Evolutionary conservation across 2,113 vertebrate species (phyloP), one percentile per base, ranked within the genome.

Genomic region (Mesembrinibis cayennensis): DNA sequence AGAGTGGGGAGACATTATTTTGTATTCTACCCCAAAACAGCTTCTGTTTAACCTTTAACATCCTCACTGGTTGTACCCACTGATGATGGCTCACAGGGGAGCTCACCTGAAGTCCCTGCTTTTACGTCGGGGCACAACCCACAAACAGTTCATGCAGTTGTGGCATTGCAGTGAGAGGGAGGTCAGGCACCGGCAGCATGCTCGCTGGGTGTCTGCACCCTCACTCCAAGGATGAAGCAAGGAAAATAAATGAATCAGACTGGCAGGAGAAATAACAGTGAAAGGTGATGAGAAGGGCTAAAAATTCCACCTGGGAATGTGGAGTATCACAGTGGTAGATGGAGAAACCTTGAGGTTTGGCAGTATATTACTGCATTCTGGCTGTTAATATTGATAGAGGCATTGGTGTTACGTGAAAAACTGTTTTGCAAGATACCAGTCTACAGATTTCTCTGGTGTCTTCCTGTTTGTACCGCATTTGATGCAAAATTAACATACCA

Each of bases 171-270:
- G 23, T 13, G 42, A 49, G 82, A 30, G 36, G 50, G 38, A 55
- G 56, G 67, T 83, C 38, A 7, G 29, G 44, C 30, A 32, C 7
- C 0, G 0, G 27, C 66, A 62, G 36, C 1, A 0, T 32, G 47
- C 62, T 44, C 0, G 0, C 12, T 30, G 69, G 10, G 1, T 30
- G 7, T 5, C 72, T 53, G 50, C 17, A 25, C 16, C 40, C n/a
- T 63, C 56, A 16, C 25, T 36, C 66, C 12, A 10, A 8, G 13
- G 49, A 11, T 22, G 16, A 55, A 53, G n/a, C 7, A 7, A 55
- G 58, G 40, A 27, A 88, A 65, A 52, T 7, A 27, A 3, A 18
- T 67, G 9, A 53, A 55, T 34, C 19, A 56, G 44, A 22, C 49
- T 65, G 34, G 7, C 17, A 58, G 67, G 47, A 78, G 38, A 50